These are phyloP conservation scores for Leguminivora glycinivorella DNA, from an alignment of 1,140 invertebrate genomes.

Conservation along the genomic window DNA sequence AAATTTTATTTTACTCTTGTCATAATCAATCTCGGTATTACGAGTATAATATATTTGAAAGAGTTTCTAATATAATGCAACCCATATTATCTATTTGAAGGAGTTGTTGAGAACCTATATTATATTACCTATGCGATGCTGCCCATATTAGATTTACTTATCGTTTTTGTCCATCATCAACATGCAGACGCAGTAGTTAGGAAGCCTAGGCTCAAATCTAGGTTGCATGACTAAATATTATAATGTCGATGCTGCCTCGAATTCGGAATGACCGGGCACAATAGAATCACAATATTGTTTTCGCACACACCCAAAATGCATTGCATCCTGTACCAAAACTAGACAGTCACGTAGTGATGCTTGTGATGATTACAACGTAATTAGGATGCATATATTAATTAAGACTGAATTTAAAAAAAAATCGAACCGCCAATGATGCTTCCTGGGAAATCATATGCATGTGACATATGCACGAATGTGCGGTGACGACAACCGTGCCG, in stretches of 20 bases:
- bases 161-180: neutral
- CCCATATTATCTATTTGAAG: too few species aligned
- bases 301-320: neutral
- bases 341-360: neutral
- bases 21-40: too few species aligned
- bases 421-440: neutral
- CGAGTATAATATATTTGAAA: too few species aligned
- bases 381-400: neutral
- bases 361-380: neutral
- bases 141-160: neutral
- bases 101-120: too few species aligned
- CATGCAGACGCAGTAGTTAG: neutral
- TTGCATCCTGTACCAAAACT: neutral
- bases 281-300: conserved; percentile 1
- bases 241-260: neutral
- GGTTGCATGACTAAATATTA: conserved; percentile 13
- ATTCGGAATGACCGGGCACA: neutral
- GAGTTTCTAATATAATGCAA: too few species aligned
- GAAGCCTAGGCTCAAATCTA: neutral
- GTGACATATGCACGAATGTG: conserved; percentile 2
- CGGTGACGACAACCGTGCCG: too few species aligned
- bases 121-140: neutral
- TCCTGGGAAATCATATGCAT: neutral
- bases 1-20: too few species aligned
- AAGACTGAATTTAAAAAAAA: neutral